phyloP scores from a whole-genome alignment of 2,797 vertebrate species.

The Pangasius krempfi region DNA sequence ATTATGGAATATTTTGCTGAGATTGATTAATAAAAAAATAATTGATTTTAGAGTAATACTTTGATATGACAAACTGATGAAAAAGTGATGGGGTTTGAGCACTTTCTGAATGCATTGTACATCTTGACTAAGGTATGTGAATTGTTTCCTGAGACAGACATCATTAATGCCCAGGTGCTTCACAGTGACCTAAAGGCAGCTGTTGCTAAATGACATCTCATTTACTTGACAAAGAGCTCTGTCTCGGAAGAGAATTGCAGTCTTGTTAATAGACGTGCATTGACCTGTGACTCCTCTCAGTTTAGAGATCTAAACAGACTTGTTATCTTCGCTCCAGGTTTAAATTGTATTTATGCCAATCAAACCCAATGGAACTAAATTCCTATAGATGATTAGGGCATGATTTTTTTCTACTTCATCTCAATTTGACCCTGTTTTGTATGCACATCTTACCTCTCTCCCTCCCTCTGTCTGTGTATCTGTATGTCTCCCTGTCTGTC shows the following conservation, averaged over 20 bases:
- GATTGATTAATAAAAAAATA: neutral
- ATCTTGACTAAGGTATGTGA: neutral
- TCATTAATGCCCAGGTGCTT: neutral
- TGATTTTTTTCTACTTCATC: conserved; percentile 59
- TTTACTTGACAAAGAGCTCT: conserved; percentile 2
- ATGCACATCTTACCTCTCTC: neutral
- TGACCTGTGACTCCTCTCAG: neutral
- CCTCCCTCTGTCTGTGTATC: conserved; percentile 12
- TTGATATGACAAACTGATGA: neutral
- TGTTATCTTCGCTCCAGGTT: conserved; percentile 40
- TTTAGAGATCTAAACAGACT: conserved; percentile 32
- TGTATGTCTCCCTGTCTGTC: neutral
- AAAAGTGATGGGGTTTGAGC: neutral
- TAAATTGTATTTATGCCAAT: conserved; percentile 23
- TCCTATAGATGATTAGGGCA: conserved; percentile 72
- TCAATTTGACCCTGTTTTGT: neutral
- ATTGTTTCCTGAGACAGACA: neutral
- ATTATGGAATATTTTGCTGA: neutral
- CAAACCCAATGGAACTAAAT: conserved; percentile 60
- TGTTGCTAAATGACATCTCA: conserved; percentile 6
- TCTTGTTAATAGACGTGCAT: neutral
- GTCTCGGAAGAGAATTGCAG: neutral
- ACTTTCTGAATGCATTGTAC: neutral
- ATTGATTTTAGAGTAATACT: neutral
- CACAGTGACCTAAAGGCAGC: neutral